Base-by-base conservation (phyloP, 2,797 vertebrate genomes). In the Meriones psammophilus region DNA sequence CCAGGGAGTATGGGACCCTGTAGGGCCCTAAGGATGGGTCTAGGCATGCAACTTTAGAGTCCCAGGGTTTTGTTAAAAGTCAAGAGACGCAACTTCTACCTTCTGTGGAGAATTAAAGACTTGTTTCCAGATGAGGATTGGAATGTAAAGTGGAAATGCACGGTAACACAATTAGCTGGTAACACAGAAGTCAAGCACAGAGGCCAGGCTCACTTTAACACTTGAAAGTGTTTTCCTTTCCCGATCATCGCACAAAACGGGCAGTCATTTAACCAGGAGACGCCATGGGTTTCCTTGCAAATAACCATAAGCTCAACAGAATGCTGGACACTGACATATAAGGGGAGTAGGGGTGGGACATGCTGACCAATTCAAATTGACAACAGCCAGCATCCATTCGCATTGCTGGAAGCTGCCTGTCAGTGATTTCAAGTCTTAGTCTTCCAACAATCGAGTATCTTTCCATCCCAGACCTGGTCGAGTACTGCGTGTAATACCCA, bases 21-120 rank as follows among this genome's bases (percentile, higher is more conserved):
- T 14, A 76, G 66, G 60, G 14, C 39, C 8, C 22, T 22, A 42
- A 89, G 87, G 50, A 60, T 28, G 30, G 8, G 0, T 22, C 62
- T 18, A 81, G 50, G 50, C 10, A 42, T 78, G 20, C 33, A 85
- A 92, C 80, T 88, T 74, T 69, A 89, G 62, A 56, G 28, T 60
- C 58, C 60, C 36, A 0, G 1, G 58, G 54, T 73, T 94, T 85
- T 69, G 26, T 24, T 54, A 14, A 69, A 79, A 91, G 88, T 60
- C 88, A 89, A 42, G 30, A 73, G 78, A 87, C 30, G 56, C 77
- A 92, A 93, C 18, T 60, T 95, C 69, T 60, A 10, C 22, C n/a
- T 95, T 56, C 71, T 66, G 3, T 4, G 83, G 66, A 15, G 66
- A 93, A 87, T 58, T 80, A 42, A 39, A 50, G 33, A 46, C 66